A percentile compares a stretch with the other conserved stretches of the same genome.
Conservation (phyloP, 2,113 vertebrate species). For the Chionomys nivalis region DNA sequence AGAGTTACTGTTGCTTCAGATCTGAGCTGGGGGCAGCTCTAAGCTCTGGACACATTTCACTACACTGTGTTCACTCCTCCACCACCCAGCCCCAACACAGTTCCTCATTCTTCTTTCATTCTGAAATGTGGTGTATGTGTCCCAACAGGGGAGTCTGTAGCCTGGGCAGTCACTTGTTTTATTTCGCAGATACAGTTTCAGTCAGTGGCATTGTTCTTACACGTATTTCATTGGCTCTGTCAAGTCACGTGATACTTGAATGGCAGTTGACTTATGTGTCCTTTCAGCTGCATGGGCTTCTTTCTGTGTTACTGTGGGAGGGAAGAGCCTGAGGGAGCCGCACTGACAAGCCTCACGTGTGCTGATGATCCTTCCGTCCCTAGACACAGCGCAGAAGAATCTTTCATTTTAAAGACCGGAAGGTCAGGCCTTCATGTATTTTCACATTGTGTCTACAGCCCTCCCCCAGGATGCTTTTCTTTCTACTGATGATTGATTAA, state of each 20-base stretch:
- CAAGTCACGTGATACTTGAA: background rate
- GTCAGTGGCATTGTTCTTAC: background rate
- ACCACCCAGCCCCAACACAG: background rate
- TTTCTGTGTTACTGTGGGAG: background rate
- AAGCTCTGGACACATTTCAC: background rate
- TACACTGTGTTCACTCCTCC: background rate
- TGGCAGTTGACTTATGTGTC: background rate
- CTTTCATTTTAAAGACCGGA: conserved; percentile 23
- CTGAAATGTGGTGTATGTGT: background rate
- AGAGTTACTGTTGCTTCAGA: background rate
- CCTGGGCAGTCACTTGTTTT: background rate
- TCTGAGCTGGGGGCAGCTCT: background rate
- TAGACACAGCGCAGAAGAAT: background rate
- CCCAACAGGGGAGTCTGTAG: background rate
- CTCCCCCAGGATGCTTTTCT: background rate
- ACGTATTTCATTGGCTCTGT: background rate
- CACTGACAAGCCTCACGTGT: background rate
- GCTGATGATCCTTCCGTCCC: background rate
- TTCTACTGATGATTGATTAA: background rate
- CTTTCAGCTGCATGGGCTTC: background rate
- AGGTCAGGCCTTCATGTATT: background rate
- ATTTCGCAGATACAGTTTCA: background rate
- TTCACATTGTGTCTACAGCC: background rate
- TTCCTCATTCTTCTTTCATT: background rate
- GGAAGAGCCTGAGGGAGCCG: background rate